Evolutionary conservation across 2,113 vertebrate genomes (phyloP), one percentile per base, ranked within the genome.

Genomic region (Hiodon alosoides): DNA sequence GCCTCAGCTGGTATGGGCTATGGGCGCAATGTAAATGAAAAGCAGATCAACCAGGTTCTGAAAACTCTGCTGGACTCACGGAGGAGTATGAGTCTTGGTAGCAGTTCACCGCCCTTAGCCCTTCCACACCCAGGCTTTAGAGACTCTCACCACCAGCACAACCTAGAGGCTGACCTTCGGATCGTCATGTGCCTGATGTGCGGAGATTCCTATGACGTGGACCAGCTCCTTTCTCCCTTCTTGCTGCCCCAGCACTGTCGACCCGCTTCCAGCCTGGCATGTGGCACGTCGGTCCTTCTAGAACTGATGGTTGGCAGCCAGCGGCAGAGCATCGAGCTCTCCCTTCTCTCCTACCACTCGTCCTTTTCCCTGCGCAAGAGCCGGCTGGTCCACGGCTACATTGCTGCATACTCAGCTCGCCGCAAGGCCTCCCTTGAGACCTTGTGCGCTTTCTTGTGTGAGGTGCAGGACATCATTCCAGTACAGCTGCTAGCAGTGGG

Each of bases 151-250:
- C 81, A 85, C 57, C 90, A 89, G 72, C 84, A 86, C 54, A 62
- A 73, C 51, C 84, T 85, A 0, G 97, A 99, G 3, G 84, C 89
- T 0, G 96, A 98, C 31, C 89, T 98, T 1, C 91, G 94, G 1
- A 89, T 98, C 16, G 95, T 94, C 51, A 91, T 96, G 92, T 98
- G 97, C 81, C 79, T 99, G 73, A 97, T 98, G 95, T 98, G 97
- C 72, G 97, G 96, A 5, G 97, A 99, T 72, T 89, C 92, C 0
- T 95, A 92, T 51, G 87, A 90, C 61, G 82, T 93, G 0, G 96
- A 98, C 0, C 95, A 98, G 67, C 88, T 98, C 14, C 93, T 98
- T 2, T 83, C 90, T 9, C 94, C 95, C 31, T 89, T 98, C 67
- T 87, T 99, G 55, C 90, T 94, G 72, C 92, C 94, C 7, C 94